Percentiles rank a stretch among this genome's conserved stretches.
Conservation (phyloP, 35 echinoderm and acorn worm genomes). For the Eucidaris tribuloides region DNA sequence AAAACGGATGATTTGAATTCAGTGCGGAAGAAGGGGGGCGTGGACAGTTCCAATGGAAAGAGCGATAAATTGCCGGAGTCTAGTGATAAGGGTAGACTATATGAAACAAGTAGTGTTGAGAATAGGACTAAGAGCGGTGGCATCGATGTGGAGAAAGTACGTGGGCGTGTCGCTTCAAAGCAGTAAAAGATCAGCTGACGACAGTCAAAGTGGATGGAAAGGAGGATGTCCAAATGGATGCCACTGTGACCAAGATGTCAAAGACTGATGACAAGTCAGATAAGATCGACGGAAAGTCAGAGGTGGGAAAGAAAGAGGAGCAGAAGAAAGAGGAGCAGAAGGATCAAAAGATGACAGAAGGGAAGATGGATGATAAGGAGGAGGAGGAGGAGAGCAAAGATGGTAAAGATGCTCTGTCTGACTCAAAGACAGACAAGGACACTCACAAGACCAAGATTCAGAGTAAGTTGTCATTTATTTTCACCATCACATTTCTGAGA, state of each 20-base stretch:
- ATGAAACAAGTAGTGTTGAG: neutral
- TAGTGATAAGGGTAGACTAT: neutral
- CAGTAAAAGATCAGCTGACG: neutral
- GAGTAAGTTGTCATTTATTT: slow-evolving; percentile 11
- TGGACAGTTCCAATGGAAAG: neutral
- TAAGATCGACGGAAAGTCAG: slow-evolving; percentile 3
- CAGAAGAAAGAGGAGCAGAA: too few relatives aligned
- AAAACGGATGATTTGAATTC: slow-evolving; percentile 4
- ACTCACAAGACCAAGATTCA: neutral
- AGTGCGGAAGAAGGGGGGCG: neutral
- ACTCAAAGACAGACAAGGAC: neutral
- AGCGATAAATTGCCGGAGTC: neutral
- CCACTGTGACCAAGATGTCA: neutral
- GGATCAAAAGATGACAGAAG: neutral
- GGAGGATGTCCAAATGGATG: neutral
- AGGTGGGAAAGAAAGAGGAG: neutral
- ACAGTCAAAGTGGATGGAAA: neutral
- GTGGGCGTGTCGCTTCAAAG: neutral
- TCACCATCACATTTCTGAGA: too few relatives aligned
- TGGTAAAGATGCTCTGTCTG: neutral
- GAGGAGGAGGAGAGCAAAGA: slow-evolving; percentile 37
- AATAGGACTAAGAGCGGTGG: neutral
- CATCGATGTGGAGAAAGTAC: neutral
- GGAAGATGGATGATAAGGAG: slow-evolving; percentile 8
- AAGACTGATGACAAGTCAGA: neutral